These are phyloP conservation scores for Andrena bicolor DNA, from an alignment of 2,888 invertebrate genomes.

Conservation along the genomic window DNA sequence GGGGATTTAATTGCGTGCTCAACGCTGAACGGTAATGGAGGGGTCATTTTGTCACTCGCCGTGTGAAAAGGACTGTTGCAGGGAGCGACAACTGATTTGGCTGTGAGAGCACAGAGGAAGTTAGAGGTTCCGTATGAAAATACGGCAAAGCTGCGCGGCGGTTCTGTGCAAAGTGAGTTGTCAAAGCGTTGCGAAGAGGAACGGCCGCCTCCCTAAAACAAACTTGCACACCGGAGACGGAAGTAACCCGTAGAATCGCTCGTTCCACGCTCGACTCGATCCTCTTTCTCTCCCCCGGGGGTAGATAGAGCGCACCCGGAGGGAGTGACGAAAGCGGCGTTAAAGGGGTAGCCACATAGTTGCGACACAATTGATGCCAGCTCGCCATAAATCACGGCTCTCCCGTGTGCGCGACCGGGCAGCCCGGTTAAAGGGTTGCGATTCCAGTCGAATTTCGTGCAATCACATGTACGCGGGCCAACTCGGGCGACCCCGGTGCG, in stretches of 20 bases:
- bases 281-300: slow-evolving; percentile 4
- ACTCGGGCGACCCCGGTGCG: slow-evolving; percentile 28
- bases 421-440: slow-evolving; percentile 61
- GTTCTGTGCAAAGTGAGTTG: slow-evolving; percentile 2
- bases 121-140: no score
- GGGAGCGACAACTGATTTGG: not conserved
- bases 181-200: not conserved
- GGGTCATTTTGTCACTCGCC: not conserved
- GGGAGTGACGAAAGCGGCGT: slow-evolving; percentile 63
- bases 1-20: slow-evolving; percentile 18
- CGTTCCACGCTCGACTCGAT: slow-evolving; percentile 39
- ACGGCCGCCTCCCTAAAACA: slow-evolving; percentile 21
- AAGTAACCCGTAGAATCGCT: slow-evolving; percentile 54
- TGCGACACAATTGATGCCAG: slow-evolving; percentile 56
- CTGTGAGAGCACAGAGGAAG: no score
- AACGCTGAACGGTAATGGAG: not conserved
- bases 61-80: not conserved
- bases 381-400: slow-evolving; percentile 61
- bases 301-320: slow-evolving; percentile 39
- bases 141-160: not conserved
- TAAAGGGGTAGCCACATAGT: slow-evolving; percentile 64
- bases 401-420: slow-evolving; percentile 12
- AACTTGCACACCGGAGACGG: slow-evolving; percentile 41
- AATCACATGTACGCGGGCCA: slow-evolving; percentile 45
- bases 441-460: slow-evolving; percentile 66